phyloP scores from a whole-genome alignment of 92 coral and sea anemone genomes.

The Epizoanthus scotinus region DNA sequence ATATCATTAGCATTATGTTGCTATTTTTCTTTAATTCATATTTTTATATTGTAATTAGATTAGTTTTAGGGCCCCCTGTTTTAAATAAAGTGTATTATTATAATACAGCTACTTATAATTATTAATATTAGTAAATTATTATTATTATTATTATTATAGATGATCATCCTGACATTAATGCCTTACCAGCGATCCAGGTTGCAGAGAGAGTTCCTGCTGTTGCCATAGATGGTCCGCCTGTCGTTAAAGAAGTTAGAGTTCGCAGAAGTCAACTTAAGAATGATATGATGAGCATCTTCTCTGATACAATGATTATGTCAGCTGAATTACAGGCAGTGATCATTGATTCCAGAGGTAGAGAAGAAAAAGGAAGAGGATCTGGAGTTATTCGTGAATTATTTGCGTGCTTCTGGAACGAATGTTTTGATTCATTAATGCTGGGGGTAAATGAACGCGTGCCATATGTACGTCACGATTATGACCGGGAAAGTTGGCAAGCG shows the following conservation, averaged over 20 bases:
- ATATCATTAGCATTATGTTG: no score
- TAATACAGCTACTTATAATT: no score
- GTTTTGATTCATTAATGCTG: constrained; percentile 49
- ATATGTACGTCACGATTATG: constrained; percentile 58
- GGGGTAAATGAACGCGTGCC: constrained; percentile 54
- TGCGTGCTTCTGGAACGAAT: constrained; percentile 58
- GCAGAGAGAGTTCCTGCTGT: no score
- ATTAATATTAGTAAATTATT: no score
- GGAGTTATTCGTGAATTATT: constrained; percentile 62
- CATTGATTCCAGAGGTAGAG: constrained; percentile 44
- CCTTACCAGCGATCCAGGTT: no score
- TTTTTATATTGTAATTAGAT: no score
- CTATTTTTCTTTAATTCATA: no score
- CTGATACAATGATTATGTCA: background rate
- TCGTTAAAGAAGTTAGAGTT: background rate
- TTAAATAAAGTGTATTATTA: no score
- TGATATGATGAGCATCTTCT: background rate
- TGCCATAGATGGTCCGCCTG: background rate
- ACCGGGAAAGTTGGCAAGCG: constrained; percentile 55
- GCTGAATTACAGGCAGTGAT: background rate
- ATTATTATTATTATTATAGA: no score
- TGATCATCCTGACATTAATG: no score
- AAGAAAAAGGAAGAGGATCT: constrained; percentile 49
- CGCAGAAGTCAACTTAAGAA: background rate
- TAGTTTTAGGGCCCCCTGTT: no score